Evolutionary conservation across 2,113 vertebrate genomes (phyloP).

Genomic region (Shinisaurus crocodilurus): DNA sequence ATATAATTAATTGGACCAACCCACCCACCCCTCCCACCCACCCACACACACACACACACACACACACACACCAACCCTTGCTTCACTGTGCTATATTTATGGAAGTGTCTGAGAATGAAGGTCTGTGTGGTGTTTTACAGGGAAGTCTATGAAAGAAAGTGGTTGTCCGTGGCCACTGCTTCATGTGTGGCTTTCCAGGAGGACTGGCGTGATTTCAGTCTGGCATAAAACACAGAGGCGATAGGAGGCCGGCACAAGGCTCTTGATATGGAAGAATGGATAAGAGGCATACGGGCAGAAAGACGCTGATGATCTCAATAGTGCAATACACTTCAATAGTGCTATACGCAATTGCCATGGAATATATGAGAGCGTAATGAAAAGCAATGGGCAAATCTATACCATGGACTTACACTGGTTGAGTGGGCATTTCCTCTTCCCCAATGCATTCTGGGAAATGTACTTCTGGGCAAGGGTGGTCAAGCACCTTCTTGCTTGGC

Average conservation of each 20-base stretch:
- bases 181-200: slow-evolving; percentile 1
- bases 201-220: slow-evolving; percentile 7
- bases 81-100: slow-evolving; percentile 42
- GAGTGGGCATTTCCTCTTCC: background rate
- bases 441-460: background rate
- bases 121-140: slow-evolving; percentile 41
- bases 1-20: slow-evolving; percentile 55
- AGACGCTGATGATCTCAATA: background rate
- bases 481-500: background rate
- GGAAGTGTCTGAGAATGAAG: slow-evolving; percentile 46
- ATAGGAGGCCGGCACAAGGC: background rate
- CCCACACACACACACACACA: too few relatives aligned
- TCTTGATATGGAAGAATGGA: background rate
- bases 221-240: background rate
- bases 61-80: background rate
- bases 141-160: slow-evolving; percentile 36
- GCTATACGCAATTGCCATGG: background rate
- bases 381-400: background rate
- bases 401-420: background rate
- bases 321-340: background rate
- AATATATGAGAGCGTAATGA: background rate
- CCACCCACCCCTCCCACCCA: background rate
- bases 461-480: background rate
- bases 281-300: background rate
- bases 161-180: slow-evolving; percentile 37